Base-by-base conservation (phyloP, 2,888 invertebrate genomes). In the Lepidochrysops patricia region DNA sequence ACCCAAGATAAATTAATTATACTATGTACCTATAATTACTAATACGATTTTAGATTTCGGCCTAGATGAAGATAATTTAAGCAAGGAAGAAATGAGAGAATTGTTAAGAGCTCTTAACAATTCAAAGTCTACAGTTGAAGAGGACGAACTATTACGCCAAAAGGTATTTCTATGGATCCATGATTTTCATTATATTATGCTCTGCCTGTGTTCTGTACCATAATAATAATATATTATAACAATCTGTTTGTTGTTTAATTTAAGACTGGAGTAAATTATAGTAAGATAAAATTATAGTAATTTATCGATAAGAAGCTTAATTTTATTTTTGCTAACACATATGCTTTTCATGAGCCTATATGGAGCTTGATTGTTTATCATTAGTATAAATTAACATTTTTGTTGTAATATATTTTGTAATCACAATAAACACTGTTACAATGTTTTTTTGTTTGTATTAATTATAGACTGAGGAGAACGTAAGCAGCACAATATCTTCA, bases 81-180 rank as follows among this genome's bases (percentile, higher is more conserved):
- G 79, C 62, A 86, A 84, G 68, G 83, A 86, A 65, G 89, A 90
- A 72, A 89, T 90, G 89, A 70, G 69, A 65, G 85, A 90, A 71
- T 75, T 90, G 29, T 69, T 89, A 27, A 84, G 77, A 69, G 89
- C 87, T 50, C 70, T 90, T 26, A 82, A 77, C 62, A 81, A 87
- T 73, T 90, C 89, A 7, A 84, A 85, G 70, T 72, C 78, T 19
- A 79, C 84, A 37, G 79, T 73, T 61, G 75, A 76, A 66, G 77
- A 84, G 65, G 88, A 89, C 61, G 82, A 82, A 62, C 59, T 74
- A 12, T 64, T 69, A 25, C 70, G 77, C 57, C 72, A 74, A 60
- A 75, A 74, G 70, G 75, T 76, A 70, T 29, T 34, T 37, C n/a
- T 29, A 4, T 15, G 27, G 37, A 13, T 48, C 25, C 5, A 6